Base-by-base conservation (phyloP, 2,797 vertebrate genomes). In the Fratercula arctica region DNA sequence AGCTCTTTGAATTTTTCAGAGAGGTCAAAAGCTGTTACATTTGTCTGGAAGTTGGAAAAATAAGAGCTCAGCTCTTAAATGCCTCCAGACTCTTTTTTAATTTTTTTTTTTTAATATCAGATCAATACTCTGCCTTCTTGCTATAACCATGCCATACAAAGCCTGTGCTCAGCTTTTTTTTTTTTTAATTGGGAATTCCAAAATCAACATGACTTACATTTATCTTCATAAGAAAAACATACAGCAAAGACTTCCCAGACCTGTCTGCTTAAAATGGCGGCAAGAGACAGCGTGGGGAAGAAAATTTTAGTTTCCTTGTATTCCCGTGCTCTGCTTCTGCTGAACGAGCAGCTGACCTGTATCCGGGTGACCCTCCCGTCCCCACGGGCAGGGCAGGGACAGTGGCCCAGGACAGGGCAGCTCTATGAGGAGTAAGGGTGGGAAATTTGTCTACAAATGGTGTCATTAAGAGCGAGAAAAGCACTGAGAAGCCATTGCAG, bases 231-330 rank as follows among this genome's bases (percentile, higher is more conserved):
- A 66, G 73, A 70, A 60, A 41, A 75, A 37, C 4, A 13, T 14
- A 24, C 8, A 25, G 28, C 5, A 45, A 46, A 77, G 20, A 33
- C 23, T 73, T 19, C 11, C 69, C 57, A 69, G 53, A 75, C 12
- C 41, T 68, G 17, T 13, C 33, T 63, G 68, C n/a, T 54, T 60
- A 67, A 77, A 59, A n/a, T n/a, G 31, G 37, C 26, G 24, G 53
- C 33, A 33, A 16, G 25, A 61, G 33, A 8, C 23, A 21, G 37
- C 31, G 21, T 19, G 37, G 13, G 53, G 25, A 60, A 81, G 35
- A 4, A 45, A 16, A 21, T 2, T 56, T 28, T 13, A 29, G 21
- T 8, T 63, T 18, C 28, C 37, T 68, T 0, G 0, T 16, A 39
- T 39, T 69, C 29, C 39, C 1, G 7, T 68, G 25, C 3, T 45